Conservation (phyloP, 2,888 invertebrate genomes). For the Pinctada fucata region DNA sequence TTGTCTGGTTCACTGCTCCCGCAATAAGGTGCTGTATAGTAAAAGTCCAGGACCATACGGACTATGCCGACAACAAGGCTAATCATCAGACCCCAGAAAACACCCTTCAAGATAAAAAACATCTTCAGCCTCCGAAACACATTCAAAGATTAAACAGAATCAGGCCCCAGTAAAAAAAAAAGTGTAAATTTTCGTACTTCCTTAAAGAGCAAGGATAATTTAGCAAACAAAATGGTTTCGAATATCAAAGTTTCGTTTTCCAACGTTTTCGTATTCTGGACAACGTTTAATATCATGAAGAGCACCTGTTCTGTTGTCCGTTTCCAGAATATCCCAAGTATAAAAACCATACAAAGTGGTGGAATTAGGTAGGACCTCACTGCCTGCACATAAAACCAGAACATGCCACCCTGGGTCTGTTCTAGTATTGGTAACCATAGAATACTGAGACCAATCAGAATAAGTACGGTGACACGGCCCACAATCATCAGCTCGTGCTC, state of each 20-base stretch:
- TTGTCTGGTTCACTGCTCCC: conserved; percentile 68
- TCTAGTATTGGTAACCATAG: conserved; percentile 79
- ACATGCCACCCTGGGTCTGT: conserved; percentile 76
- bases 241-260: too few relatives aligned
- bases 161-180: too few relatives aligned
- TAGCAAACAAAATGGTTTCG: too few relatives aligned
- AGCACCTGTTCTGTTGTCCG: conserved; percentile 79
- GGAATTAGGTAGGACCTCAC: conserved; percentile 79
- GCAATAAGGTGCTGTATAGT: conserved; percentile 77
- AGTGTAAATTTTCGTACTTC: too few relatives aligned
- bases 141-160: too few relatives aligned
- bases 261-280: too few relatives aligned
- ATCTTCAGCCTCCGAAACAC: too few relatives aligned
- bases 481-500: conserved; percentile 75
- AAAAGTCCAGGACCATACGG: conserved; percentile 79
- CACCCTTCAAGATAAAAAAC: conserved; percentile 75
- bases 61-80: conserved; percentile 78
- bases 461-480: conserved; percentile 74
- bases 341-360: conserved; percentile 79
- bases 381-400: conserved; percentile 80
- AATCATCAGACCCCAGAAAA: conserved; percentile 80
- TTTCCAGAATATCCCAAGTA: conserved; percentile 79
- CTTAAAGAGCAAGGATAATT: too few relatives aligned
- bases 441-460: conserved; percentile 72
- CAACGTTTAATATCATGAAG: too few relatives aligned